Base-by-base conservation (phyloP, 2,888 invertebrate genomes). In the Autographa gamma region DNA sequence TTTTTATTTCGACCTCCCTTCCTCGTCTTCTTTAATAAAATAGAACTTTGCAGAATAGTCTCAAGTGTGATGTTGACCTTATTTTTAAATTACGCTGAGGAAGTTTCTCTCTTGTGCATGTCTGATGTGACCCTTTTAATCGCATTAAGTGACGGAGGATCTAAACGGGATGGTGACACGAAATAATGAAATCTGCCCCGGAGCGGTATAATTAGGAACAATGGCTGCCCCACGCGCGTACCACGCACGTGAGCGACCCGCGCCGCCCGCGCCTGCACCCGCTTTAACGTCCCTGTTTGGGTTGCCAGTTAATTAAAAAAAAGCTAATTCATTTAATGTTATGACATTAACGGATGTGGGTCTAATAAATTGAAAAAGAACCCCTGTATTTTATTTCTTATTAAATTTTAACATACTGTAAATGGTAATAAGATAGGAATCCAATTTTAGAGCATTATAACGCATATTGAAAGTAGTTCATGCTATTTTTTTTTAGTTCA, bases 111-210 rank as follows among this genome's bases (percentile, higher is more conserved):
- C 88, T 89, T 86, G 88, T 88, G 86, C 85, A 86, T 87, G 88
- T 85, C 84, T 88, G 84, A 88, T 86, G 86, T 83, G 89, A 88
- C 88, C 90, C 89, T 89, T 91, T 90, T 91, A 92, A 93, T 92
- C 89, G 89, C 85, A 91, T 93, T 91, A 92, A 89, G 86, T 90
- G 89, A 89, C 86, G 86, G 85, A 87, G 89, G 89, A 88, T 88
- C 86, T 86, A 85, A 90, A 87, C 85, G 86, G 86, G 86, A 87
- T 89, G 90, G 85, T 87, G 89, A 90, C 88, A 89, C 83, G 89
- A 88, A 88, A 90, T 91, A 92, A 92, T 92, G 89, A 92, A 91
- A 91, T 92, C 88, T 89, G 86, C 88, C 88, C 79, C 81, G 83
- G 86, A 81, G 85, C 86, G 87, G 88, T 85, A 89, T 92, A 91